phyloP scores from a whole-genome alignment of 2,113 vertebrate species.

The Melanotaenia duboulayi region DNA sequence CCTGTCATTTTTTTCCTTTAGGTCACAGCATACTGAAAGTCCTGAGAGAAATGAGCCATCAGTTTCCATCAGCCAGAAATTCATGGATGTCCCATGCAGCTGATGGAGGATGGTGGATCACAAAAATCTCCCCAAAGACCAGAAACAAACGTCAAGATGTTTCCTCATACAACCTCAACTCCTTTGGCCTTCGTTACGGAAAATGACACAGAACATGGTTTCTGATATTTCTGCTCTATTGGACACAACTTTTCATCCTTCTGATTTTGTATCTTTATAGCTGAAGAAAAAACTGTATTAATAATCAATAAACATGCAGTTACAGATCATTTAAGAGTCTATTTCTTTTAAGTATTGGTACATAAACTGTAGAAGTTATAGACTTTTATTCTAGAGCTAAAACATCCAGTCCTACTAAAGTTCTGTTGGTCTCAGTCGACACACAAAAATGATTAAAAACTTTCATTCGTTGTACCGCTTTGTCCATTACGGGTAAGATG shows the following conservation, averaged over 20 bases:
- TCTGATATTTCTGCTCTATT: neutral
- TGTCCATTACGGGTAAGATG: too few species aligned
- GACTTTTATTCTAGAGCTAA: too few species aligned
- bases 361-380: too few species aligned
- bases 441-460: too few species aligned
- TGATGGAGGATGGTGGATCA: constrained; percentile 23
- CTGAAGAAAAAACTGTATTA: too few species aligned
- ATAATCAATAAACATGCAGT: too few species aligned
- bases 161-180: constrained; percentile 47
- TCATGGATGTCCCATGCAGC: neutral
- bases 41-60: constrained; percentile 21
- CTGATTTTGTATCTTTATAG: too few species aligned
- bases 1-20: constrained; percentile 7
- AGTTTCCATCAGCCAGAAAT: neutral
- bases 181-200: constrained; percentile 50
- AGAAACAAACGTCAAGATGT: constrained; percentile 23
- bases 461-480: too few species aligned
- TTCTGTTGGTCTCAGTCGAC: too few species aligned
- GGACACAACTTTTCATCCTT: neutral
- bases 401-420: too few species aligned
- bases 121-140: neutral
- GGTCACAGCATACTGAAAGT: constrained; percentile 19
- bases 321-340: too few species aligned
- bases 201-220: constrained; percentile 17
- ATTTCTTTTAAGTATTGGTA: too few species aligned